phyloP scores from a whole-genome alignment of 2,113 vertebrate species.

The Chamaea fasciata region DNA sequence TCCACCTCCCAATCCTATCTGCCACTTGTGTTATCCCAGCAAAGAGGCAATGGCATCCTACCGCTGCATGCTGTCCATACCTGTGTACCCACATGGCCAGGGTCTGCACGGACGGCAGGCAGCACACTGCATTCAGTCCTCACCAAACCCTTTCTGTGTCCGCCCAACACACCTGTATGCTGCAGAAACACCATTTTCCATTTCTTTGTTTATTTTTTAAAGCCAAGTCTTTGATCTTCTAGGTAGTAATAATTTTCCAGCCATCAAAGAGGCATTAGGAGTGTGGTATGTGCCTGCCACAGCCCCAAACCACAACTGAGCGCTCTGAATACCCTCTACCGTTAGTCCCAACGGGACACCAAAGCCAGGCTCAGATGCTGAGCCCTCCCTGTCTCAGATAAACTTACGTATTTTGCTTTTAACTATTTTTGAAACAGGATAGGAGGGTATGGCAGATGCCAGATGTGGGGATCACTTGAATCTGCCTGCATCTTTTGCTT shows the following conservation, averaged over 20 bases:
- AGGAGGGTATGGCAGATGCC: neutral
- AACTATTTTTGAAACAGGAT: neutral
- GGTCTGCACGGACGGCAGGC: accelerated
- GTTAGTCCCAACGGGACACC: neutral
- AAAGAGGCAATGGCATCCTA: neutral
- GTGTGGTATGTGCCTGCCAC: neutral
- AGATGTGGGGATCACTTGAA: accelerated
- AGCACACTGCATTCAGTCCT: neutral
- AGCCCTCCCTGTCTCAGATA: neutral
- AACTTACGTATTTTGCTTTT: neutral
- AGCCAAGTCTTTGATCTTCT: neutral
- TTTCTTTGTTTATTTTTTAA: slow-evolving; percentile 25
- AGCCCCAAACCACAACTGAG: slow-evolving; percentile 17
- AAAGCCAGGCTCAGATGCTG: neutral
- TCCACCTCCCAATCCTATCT: neutral
- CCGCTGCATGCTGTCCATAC: accelerated
- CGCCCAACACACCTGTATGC: accelerated
- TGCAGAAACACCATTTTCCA: neutral
- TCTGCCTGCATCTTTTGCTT: neutral
- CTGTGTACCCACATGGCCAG: accelerated
- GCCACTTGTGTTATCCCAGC: neutral
- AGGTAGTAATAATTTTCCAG: slow-evolving; percentile 30
- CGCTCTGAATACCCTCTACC: neutral
- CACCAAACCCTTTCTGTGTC: neutral
- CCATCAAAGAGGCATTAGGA: neutral